Percentiles rank a stretch among this genome's conserved stretches.
These are phyloP conservation scores for Serinus canaria DNA, from an alignment of 2,113 vertebrate species.

Conservation along the genomic window DNA sequence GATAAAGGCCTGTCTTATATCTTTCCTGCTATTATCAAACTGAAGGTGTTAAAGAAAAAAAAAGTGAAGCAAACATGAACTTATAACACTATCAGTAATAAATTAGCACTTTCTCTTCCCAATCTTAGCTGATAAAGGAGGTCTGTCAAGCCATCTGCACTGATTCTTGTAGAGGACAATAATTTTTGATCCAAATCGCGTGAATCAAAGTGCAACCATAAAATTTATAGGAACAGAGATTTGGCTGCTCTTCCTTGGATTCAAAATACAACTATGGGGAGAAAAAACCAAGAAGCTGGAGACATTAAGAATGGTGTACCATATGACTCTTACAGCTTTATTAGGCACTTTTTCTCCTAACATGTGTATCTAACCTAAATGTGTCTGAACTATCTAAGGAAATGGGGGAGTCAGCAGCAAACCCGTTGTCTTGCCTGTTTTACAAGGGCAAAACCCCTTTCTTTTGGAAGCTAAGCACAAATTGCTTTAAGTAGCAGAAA, in stretches of 20 bases:
- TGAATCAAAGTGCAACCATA: background rate
- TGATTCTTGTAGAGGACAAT: background rate
- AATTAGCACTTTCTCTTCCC: background rate
- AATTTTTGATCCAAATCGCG: background rate
- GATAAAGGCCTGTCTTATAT: constrained; percentile 6
- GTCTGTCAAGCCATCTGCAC: background rate
- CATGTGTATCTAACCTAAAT: background rate
- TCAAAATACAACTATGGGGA: background rate
- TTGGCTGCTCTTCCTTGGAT: background rate
- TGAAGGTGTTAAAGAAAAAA: background rate
- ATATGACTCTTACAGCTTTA: background rate
- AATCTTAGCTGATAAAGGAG: background rate
- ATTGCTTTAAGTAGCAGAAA: background rate
- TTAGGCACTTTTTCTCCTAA: background rate
- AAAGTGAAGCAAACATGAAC: background rate
- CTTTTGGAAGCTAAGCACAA: background rate
- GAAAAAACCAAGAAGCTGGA: background rate
- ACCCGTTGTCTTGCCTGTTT: background rate
- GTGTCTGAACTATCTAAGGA: background rate
- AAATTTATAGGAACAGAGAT: background rate
- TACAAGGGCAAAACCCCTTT: background rate
- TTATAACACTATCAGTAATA: background rate
- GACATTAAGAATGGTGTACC: background rate
- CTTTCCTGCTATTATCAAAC: constrained; percentile 5
- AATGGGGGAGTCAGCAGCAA: background rate